phyloP scores from a whole-genome alignment of 2,113 vertebrate genomes.

The Garra rufa region DNA sequence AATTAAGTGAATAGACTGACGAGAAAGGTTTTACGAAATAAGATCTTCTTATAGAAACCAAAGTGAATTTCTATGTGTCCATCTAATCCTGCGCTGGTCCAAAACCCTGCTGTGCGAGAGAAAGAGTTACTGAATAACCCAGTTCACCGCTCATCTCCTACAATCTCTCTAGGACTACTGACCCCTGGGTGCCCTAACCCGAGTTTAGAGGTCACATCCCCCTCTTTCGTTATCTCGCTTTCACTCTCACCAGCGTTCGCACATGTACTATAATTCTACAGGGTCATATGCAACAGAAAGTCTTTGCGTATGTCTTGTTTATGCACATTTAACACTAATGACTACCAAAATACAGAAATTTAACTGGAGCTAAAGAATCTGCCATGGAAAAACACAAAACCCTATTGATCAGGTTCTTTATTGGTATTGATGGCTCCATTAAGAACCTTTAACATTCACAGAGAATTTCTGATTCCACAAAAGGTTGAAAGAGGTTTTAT shows the following conservation, averaged over 20 bases:
- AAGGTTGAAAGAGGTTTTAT: too few species aligned
- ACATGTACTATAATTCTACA: not conserved
- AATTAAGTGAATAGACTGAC: constrained; percentile 8
- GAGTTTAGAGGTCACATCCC: constrained; percentile 31
- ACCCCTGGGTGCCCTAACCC: constrained; percentile 49
- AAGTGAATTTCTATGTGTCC: constrained; percentile 26
- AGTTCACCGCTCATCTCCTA: constrained; percentile 39
- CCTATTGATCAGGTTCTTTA: not conserved
- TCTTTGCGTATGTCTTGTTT: not conserved
- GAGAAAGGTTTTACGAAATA: constrained; percentile 8
- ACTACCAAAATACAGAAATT: not conserved
- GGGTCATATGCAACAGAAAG: not conserved
- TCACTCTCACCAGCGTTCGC: not conserved
- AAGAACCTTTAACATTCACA: not conserved
- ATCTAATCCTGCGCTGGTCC: constrained; percentile 41
- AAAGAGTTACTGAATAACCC: constrained; percentile 59
- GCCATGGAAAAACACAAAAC: not conserved
- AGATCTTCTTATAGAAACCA: constrained; percentile 23
- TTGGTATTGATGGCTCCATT: not conserved
- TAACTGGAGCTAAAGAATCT: not conserved
- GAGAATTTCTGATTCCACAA: not conserved
- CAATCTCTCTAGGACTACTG: constrained; percentile 46
- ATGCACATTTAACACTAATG: not conserved
- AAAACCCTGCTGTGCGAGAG: constrained; percentile 49
- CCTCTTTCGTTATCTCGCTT: constrained; percentile 35